Evolutionary conservation across 53 echinoderm and acorn worm genomes (phyloP), one percentile per base, ranked within the genome.

Genomic region (Holothuria leucospilota): DNA sequence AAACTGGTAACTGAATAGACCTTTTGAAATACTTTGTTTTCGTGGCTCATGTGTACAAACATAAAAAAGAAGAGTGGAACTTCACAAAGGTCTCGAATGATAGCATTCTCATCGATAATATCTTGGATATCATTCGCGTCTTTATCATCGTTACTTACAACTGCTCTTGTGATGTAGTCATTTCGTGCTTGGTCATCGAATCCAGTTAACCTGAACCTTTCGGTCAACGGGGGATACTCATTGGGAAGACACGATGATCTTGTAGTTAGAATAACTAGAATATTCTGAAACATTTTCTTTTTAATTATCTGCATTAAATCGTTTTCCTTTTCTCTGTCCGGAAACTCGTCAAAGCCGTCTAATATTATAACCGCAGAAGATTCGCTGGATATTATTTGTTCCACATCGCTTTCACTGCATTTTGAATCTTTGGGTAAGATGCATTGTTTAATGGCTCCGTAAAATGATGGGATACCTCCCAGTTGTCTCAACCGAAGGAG

Each of bases 31-130:
- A 20, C 6, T 51, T 51, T 21, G 13, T 34, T 49, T 7, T 53
- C 77, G 23, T 51, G 51, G n/a, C 49, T 53, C 23, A 49, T 49
- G 14, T 75, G 77, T 20, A 52, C 77, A 3, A 75, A 21, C 49
- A 75, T 53, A 25, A 49, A 21, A 49, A 75, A 75, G 23, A 75
- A 53, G 21, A 75, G 20, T 16, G 77, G 77, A 49, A 75, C 51
- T 26, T 53, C 18, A 49, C 77, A 75, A 11, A 75, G 16, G 25
- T 75, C 77, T n/a, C 25, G 49, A 25, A 75, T 46, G 20, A 75
- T 52, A 6, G 77, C 49, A 26, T 75, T 75, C 41, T 75, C 66
- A 1, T 66, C 66, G 25, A 66, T 24, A 66, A 26, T 24, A 66
- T 66, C 66, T 66, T 66, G 66, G 66, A 66, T 66, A 26, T 66